Evolutionary conservation across 2,797 vertebrate species (phyloP).

Genomic region (Channa striata): DNA sequence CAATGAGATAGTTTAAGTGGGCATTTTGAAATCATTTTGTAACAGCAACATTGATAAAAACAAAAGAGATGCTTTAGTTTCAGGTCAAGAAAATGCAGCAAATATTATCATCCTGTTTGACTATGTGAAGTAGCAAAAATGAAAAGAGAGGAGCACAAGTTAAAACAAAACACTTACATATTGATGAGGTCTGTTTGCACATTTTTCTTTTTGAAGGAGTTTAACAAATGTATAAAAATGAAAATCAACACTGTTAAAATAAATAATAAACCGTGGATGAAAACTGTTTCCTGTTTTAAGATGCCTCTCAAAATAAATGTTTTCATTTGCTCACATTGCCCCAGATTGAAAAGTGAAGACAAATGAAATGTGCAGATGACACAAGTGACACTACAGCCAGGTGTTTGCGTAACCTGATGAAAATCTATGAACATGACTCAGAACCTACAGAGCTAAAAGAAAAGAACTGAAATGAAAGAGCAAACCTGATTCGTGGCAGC

Average conservation of each 20-base stretch:
- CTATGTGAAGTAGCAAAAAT: not conserved
- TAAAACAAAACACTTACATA: not conserved
- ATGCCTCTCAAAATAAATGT: constrained; percentile 30
- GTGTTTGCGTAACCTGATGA: constrained; percentile 37
- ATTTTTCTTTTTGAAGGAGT: not conserved
- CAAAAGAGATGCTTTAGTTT: not conserved
- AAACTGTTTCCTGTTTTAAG: constrained; percentile 37
- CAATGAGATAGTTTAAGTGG: not conserved
- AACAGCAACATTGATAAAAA: not conserved
- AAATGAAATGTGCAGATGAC: constrained; percentile 67
- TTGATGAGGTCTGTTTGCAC: not conserved
- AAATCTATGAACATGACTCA: constrained; percentile 64
- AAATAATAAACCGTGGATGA: constrained; percentile 29
- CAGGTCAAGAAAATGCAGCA: not conserved
- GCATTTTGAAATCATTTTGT: not conserved
- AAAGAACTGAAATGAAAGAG: constrained; percentile 92
- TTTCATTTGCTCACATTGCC: constrained; percentile 53
- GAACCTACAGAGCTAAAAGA: constrained; percentile 80
- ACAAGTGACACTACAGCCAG: constrained; percentile 42
- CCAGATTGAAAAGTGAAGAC: constrained; percentile 49
- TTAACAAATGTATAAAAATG: not conserved
- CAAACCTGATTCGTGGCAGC: constrained; percentile 99
- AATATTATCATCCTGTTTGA: not conserved
- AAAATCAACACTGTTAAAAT: not conserved
- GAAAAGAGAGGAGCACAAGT: not conserved